Percentiles rank a stretch among this genome's conserved stretches.
Conservation (phyloP, 2,113 vertebrate genomes). For the Ceyx margarethae region DNA sequence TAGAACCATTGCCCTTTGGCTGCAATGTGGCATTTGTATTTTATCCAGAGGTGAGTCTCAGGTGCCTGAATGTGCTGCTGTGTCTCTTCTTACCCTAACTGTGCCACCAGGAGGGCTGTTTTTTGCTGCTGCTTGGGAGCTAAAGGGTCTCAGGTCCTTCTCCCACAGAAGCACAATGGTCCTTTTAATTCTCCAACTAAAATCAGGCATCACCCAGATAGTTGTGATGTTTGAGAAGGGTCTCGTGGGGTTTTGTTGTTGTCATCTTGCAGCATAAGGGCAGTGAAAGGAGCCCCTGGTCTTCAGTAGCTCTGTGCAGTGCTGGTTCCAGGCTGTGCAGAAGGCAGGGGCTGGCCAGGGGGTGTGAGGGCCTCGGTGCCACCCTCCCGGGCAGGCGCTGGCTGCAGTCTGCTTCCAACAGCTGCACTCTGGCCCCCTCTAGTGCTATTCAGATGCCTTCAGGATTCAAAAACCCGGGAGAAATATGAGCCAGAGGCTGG, state of each 20-base stretch:
- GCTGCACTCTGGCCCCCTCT: conserved; percentile 35
- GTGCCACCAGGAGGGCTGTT: neutral
- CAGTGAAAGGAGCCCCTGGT: neutral
- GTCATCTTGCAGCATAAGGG: neutral
- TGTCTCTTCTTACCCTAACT: neutral
- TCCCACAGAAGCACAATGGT: neutral
- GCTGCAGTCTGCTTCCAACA: neutral
- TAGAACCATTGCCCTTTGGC: neutral
- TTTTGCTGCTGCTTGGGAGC: neutral
- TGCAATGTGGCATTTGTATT: neutral
- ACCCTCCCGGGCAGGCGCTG: neutral
- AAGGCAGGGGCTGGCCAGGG: accelerated
- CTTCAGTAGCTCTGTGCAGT: too few species aligned
- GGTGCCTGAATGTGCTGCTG: neutral
- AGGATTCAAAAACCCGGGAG: neutral
- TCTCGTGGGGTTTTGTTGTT: neutral
- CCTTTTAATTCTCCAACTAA: neutral
- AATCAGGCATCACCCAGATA: neutral
- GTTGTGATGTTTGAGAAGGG: neutral
- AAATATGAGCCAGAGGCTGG: neutral
- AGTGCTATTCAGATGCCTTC: neutral
- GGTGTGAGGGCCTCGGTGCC: neutral
- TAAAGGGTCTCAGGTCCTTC: neutral
- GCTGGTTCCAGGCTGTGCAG: neutral
- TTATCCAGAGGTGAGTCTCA: neutral